Evolutionary conservation across 2,797 vertebrate species (phyloP), one percentile per base, ranked within the genome.

Genomic region (Labeo calbasu): DNA sequence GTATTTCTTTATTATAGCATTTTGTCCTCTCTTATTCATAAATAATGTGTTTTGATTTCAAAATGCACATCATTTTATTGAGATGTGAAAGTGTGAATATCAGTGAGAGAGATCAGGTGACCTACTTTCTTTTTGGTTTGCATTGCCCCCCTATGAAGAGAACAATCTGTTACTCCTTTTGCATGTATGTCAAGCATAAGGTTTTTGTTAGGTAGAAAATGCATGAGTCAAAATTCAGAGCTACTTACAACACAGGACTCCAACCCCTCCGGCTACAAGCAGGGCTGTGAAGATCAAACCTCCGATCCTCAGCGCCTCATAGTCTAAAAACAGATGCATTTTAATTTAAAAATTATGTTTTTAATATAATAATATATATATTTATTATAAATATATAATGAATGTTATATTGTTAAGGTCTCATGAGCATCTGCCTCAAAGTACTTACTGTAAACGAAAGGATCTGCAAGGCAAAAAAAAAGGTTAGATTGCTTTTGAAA

Each of bases 391-490:
- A n/a, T 12, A 28, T 8, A 3, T 28, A 28, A 28, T 15, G 25
- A 21, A 55, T 57, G 21, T n/a, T n/a, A n/a, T 57, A 57, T 57
- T 77, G 19, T 50, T n/a, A 25, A 13, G 21, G 25, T 63, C 25
- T 25, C 69, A 66, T 59, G 36, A 50, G 36, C 28, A 66, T 66
- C 76, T 28, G 76, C 72, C 19, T 76, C 4, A 72, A 2, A 59
- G 6, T 36, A 94, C 94, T 95, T 91, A 95, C 94, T 94, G 92
- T 95, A 95, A 88, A 87, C 84, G 90, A 95, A 95, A 48, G 94
- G 87, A 89, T 93, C 94, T 95, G 61, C 5, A 82, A 88, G 43
- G 75, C n/a, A 70, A 59, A 21, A 1, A 71, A 15, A 28, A 25
- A 36, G 53, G 11, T 23, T 69, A 85, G 2, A 71, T 25, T n/a